Percentiles rank a stretch among this genome's conserved stretches.
phyloP scores from a whole-genome alignment of 2,888 invertebrate genomes.

The Caenorhabditis angaria region DNA sequence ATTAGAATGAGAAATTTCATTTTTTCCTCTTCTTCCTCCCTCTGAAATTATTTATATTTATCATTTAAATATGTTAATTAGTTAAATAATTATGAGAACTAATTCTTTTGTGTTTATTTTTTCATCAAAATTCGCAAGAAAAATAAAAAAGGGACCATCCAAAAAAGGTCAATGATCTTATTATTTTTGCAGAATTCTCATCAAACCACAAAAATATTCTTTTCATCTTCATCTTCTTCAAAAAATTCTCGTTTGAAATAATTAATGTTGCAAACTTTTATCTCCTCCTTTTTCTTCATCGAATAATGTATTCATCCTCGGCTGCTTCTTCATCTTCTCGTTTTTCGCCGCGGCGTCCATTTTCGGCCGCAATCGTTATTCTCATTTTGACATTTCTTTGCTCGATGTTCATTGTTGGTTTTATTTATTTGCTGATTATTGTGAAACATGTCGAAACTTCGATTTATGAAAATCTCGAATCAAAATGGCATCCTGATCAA shows the following conservation, averaged over 20 bases:
- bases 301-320: neutral
- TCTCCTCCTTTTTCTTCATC: neutral
- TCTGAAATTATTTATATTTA: too few species aligned
- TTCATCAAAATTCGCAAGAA: too few species aligned
- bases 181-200: too few species aligned
- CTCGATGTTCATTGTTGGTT: neutral
- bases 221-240: neutral
- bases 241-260: neutral
- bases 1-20: too few species aligned
- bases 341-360: neutral
- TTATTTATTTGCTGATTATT: neutral
- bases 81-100: too few species aligned
- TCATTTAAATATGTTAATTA: too few species aligned
- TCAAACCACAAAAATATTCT: neutral
- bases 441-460: neutral
- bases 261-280: neutral
- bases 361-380: neutral
- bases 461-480: neutral
- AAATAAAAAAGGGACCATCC: too few species aligned
- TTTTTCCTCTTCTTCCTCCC: too few species aligned
- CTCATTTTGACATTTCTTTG: neutral
- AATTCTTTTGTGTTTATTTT: too few species aligned
- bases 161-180: too few species aligned
- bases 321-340: neutral
- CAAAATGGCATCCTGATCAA: constrained; percentile 31